Conservation (phyloP, 2,797 vertebrate genomes). For the Acrossocheilus wenchowensis region DNA sequence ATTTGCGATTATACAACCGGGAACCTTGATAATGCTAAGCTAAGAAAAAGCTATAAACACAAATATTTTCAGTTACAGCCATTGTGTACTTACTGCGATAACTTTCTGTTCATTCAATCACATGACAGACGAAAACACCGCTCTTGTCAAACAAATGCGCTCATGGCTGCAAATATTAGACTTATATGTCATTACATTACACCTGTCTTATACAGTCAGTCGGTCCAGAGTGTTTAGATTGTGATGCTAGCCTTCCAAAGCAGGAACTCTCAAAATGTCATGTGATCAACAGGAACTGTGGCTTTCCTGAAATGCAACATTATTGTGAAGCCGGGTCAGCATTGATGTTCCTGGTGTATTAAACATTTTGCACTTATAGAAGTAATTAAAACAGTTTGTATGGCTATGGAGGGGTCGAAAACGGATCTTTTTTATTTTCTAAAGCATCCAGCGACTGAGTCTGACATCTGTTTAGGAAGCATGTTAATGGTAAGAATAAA, state of each 20-base stretch:
- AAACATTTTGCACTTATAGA: background rate
- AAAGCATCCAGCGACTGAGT: background rate
- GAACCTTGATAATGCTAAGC: no score
- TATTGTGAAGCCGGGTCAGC: background rate
- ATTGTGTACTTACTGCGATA: constrained; percentile 13
- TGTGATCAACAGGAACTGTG: constrained; percentile 11
- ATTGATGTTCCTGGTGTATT: background rate
- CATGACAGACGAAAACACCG: constrained; percentile 12
- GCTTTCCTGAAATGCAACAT: accelerated
- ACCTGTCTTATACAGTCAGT: background rate
- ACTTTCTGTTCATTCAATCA: constrained; percentile 38
- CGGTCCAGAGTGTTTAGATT: background rate
- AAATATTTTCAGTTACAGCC: background rate
- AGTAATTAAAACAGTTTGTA: background rate
- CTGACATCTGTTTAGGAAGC: background rate
- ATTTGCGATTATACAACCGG: background rate
- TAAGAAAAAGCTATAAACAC: background rate
- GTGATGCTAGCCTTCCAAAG: background rate
- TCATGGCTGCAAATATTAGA: background rate
- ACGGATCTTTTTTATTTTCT: background rate
- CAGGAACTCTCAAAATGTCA: constrained; percentile 3
- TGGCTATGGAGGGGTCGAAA: background rate
- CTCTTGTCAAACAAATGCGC: background rate
- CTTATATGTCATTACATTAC: background rate
- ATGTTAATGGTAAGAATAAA: background rate